Base-by-base conservation (phyloP, 2,113 vertebrate genomes). In the Catharus fuscescens region DNA sequence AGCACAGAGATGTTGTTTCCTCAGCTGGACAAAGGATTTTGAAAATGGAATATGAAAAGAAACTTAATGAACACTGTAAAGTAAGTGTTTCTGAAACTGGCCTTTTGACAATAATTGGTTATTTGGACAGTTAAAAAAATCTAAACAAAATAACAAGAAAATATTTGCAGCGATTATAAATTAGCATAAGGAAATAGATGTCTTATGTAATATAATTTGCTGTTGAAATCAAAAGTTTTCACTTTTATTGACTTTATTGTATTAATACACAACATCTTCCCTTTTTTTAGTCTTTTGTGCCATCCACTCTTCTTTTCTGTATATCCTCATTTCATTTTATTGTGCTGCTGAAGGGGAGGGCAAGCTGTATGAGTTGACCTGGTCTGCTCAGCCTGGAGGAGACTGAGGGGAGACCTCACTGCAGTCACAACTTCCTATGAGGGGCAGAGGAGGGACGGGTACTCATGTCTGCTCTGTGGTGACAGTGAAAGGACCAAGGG, bases 341-440 rank as follows among this genome's bases (percentile, higher is more conserved):
- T 79, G 15, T 59, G 20, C 34, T 25, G 31, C 5, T 76, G 83
- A 25, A 44, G 25, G 26, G 29, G 16, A 62, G 40, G 19, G 8
- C 8, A 62, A 62, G 7, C 3, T 23, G 3, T 12, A 38, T 38
- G 28, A 11, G 16, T 14, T 28, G 12, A 13, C n/a, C 1, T n/a
- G 47, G 6, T 38, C 18, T 54, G 15, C 24, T 61, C 64, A 47
- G 7, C 23, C 54, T 78, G 56, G n/a, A 23, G 24, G 23, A 44
- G 64, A 4, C 23, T 47, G 84, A 70, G 40, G 28, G 5, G 16
- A 47, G 10, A n/a, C 7, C 23, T 38, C 47, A n/a, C 0, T 61
- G 54, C n/a, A 61, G 38, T 2, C 2, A 28, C 38, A 53, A 0
- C 19, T 54, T 47, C 56, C 7, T 16, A 0, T 6, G 40, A 70